phyloP scores from a whole-genome alignment of 2,888 invertebrate genomes.

The Gandaritis pyraliata region DNA sequence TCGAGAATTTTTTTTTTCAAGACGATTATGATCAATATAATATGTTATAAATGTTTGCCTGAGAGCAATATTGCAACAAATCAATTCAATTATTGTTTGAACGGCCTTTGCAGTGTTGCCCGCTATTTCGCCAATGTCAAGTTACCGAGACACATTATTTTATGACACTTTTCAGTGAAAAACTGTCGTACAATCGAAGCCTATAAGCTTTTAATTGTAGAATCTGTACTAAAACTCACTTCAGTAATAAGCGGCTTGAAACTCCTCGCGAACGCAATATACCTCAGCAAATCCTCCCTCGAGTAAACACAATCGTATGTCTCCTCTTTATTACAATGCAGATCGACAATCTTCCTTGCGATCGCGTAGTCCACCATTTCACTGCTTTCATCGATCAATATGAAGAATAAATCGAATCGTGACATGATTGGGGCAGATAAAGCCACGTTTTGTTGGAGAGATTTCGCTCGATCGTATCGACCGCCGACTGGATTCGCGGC shows the following conservation, averaged over 20 bases:
- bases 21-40: too few species aligned
- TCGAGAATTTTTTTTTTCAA: too few species aligned
- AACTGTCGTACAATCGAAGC: too few species aligned
- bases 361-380: constrained; percentile 97
- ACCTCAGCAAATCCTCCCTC: constrained; percentile 95
- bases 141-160: too few species aligned
- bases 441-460: constrained; percentile 96
- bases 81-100: too few species aligned
- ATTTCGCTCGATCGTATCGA: constrained; percentile 96
- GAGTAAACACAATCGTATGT: constrained; percentile 92
- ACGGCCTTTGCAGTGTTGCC: too few species aligned
- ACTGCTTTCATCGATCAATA: constrained; percentile 96
- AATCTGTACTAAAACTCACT: constrained; percentile 72
- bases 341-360: constrained; percentile 96
- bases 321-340: constrained; percentile 94
- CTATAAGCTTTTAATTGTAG: too few species aligned
- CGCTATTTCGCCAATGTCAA: too few species aligned
- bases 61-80: too few species aligned
- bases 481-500: constrained; percentile 99
- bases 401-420: constrained; percentile 99
- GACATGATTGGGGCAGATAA: constrained; percentile 99
- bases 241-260: constrained; percentile 95
- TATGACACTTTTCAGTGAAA: too few species aligned
- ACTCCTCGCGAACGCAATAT: constrained; percentile 97
- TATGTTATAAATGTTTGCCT: too few species aligned